Evolutionary conservation across 2,113 vertebrate genomes (phyloP).

Genomic region (Accipiter virgatus): DNA sequence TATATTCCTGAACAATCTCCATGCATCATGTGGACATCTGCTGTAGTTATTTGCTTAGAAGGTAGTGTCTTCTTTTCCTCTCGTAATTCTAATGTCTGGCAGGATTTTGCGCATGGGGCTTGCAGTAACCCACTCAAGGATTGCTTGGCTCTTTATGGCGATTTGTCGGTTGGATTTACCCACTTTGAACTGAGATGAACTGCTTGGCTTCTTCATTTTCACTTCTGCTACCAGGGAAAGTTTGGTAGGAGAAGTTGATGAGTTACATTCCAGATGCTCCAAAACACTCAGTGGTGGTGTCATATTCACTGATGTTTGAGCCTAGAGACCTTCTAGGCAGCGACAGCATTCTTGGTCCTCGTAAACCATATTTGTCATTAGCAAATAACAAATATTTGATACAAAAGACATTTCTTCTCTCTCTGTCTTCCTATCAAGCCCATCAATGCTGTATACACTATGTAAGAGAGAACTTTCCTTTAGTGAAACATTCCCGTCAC

Average conservation of each 20-base stretch:
- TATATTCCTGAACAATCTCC: neutral
- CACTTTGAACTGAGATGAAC: neutral
- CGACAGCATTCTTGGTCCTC: neutral
- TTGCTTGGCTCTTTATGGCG: neutral
- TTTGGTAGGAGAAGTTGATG: neutral
- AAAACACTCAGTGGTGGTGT: neutral
- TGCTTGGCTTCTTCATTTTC: neutral
- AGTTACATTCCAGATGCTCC: neutral
- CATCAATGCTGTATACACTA: neutral
- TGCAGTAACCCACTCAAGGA: neutral
- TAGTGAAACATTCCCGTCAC: neutral
- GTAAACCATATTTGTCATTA: neutral
- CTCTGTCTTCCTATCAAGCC: rapidly evolving
- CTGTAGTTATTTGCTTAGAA: slow-evolving; percentile 6
- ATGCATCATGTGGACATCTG: neutral
- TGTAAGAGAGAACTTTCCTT: neutral
- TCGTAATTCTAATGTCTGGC: neutral
- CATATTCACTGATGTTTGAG: neutral
- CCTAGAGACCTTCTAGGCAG: neutral
- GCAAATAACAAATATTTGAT: neutral
- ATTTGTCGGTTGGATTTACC: slow-evolving; percentile 11
- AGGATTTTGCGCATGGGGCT: slow-evolving; percentile 10
- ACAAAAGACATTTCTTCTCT: neutral
- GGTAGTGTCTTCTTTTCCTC: neutral
- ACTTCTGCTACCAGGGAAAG: neutral